phyloP scores from a whole-genome alignment of 2,888 invertebrate genomes.

The Mallateleia sp. region DNA sequence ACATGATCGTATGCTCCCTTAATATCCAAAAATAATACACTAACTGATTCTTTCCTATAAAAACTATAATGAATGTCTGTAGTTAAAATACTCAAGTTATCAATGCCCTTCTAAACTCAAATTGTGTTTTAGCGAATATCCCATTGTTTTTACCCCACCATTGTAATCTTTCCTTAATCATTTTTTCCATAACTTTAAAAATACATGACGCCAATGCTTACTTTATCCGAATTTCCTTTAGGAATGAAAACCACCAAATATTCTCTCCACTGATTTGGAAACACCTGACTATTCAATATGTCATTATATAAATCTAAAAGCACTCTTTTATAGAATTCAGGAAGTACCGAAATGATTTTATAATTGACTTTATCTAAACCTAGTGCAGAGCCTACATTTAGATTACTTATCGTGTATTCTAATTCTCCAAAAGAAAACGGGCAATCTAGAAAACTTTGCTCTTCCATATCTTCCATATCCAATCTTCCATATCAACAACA shows the following conservation, averaged over 20 bases:
- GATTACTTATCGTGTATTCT: background rate
- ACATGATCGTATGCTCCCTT: slow-evolving; percentile 54
- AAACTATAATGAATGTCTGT: background rate
- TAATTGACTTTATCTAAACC: slow-evolving; percentile 38
- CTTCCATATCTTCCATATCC: background rate
- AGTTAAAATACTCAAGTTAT: slow-evolving; percentile 11
- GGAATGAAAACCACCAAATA: slow-evolving; percentile 51
- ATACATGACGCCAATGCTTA: slow-evolving; percentile 38
- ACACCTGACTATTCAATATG: background rate
- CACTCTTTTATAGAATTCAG: slow-evolving; percentile 19
- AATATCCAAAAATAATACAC: background rate
- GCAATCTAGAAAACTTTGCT: background rate
- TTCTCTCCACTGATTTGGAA: slow-evolving; percentile 40
- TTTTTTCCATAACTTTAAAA: slow-evolving; percentile 41
- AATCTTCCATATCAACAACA: too few species aligned
- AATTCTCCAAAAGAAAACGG: slow-evolving; percentile 30
- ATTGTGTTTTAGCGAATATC: slow-evolving; percentile 21
- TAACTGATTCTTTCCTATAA: background rate
- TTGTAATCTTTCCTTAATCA: background rate
- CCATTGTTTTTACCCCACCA: slow-evolving; percentile 46
- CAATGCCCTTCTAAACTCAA: slow-evolving; percentile 44
- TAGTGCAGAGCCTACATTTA: slow-evolving; percentile 20
- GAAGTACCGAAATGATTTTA: slow-evolving; percentile 14
- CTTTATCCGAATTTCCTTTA: slow-evolving; percentile 33
- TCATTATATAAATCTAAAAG: slow-evolving; percentile 33